phyloP scores from a whole-genome alignment of 2,113 vertebrate genomes.

The Pluvialis apricaria region DNA sequence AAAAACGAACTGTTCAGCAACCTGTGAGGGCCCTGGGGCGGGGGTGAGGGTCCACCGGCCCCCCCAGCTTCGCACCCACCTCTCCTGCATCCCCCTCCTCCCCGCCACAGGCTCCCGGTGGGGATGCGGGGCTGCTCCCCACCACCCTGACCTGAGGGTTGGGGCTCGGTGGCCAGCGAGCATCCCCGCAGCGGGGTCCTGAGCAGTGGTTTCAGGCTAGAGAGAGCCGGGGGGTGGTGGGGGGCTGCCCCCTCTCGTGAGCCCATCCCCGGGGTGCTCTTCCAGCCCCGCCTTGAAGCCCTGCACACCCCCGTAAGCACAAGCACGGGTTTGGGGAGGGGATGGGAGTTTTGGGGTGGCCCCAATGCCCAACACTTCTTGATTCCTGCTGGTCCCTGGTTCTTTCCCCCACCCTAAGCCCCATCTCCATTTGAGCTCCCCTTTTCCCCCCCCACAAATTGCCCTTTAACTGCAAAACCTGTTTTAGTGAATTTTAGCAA shows the following conservation, averaged over 20 bases:
- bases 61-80: background rate
- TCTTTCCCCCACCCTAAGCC: background rate
- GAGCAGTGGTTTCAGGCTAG: background rate
- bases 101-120: background rate
- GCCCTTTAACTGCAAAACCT: background rate
- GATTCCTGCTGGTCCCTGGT: background rate
- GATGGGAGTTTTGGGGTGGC: background rate
- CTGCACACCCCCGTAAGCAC: background rate
- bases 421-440: background rate
- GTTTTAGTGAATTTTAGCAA: constrained; percentile 7
- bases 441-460: background rate
- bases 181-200: background rate
- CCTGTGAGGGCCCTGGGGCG: constrained; percentile 72
- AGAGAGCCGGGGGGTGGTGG: background rate
- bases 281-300: background rate
- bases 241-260: background rate
- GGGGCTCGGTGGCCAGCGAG: background rate
- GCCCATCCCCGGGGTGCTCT: background rate
- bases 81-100: background rate
- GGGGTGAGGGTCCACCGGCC: background rate
- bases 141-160: background rate
- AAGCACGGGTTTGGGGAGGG: background rate
- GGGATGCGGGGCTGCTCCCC: background rate
- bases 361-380: background rate
- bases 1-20: constrained; percentile 98